phyloP scores from a whole-genome alignment of 2,797 vertebrate species.

The Artibeus jamaicensis region DNA sequence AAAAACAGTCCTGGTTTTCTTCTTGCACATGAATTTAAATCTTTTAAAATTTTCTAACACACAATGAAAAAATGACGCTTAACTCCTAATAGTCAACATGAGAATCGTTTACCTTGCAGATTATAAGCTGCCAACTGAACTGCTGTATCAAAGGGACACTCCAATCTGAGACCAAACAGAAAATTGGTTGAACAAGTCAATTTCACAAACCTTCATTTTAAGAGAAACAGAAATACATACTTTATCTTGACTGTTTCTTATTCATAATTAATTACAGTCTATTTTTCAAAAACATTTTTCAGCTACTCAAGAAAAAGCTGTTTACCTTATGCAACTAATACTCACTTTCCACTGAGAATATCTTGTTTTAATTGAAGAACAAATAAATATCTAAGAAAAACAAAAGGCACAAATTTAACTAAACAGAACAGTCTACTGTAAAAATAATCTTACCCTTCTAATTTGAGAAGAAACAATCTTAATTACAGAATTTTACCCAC shows the following conservation, averaged over 20 bases:
- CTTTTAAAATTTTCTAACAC: slow-evolving; percentile 21
- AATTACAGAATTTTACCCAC: slow-evolving; percentile 32
- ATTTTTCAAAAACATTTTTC: slow-evolving; percentile 31
- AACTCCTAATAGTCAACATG: background rate
- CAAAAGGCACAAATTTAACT: slow-evolving; percentile 49
- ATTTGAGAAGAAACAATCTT: background rate
- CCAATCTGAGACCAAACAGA: slow-evolving; percentile 85
- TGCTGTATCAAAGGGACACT: slow-evolving; percentile 94
- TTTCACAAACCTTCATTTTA: slow-evolving; percentile 42
- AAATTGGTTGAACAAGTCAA: slow-evolving; percentile 28
- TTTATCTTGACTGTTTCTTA: background rate
- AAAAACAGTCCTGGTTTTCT: background rate
- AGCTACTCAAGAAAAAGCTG: slow-evolving; percentile 6
- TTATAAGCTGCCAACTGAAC: slow-evolving; percentile 95
- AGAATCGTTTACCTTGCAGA: slow-evolving; percentile 90
- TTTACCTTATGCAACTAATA: slow-evolving; percentile 62
- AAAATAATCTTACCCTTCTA: slow-evolving; percentile 40
- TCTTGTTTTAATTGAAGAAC: slow-evolving; percentile 98
- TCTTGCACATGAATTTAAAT: background rate
- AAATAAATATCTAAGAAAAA: slow-evolving; percentile 93
- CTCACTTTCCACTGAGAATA: slow-evolving; percentile 97
- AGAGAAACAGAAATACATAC: background rate
- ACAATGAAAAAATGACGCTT: background rate
- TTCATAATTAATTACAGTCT: background rate
- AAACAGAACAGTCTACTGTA: background rate